These are phyloP conservation scores for Sycobia sp. DNA, from an alignment of 1,140 invertebrate species.

Conservation along the genomic window DNA sequence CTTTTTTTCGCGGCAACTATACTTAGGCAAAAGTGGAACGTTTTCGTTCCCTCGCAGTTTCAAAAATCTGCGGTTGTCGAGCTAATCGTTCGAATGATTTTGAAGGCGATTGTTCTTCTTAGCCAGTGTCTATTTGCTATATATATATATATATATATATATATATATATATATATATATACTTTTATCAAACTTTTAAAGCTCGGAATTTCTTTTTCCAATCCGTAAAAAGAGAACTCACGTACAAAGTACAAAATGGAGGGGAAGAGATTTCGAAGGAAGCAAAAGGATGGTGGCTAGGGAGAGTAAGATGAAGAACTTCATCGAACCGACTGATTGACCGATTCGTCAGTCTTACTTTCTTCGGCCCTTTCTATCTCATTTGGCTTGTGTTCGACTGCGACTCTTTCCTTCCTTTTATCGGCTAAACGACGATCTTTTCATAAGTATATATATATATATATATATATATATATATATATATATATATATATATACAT, in stretches of 20 bases:
- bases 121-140: not conserved
- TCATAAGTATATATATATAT: too few species aligned
- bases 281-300: conserved; percentile 30
- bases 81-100: conserved; percentile 51
- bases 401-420: too few species aligned
- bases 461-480: too few species aligned
- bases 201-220: not conserved
- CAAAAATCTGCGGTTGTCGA: conserved; percentile 10
- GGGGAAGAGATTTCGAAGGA: not conserved
- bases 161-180: too few species aligned
- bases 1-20: conserved; percentile 25
- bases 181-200: conserved; percentile 21
- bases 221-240: conserved; percentile 8
- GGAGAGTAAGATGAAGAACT: conserved; percentile 49
- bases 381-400: too few species aligned
- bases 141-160: too few species aligned
- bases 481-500: too few species aligned
- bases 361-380: conserved; percentile 3
- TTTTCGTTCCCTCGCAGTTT: not conserved
- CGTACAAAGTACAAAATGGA: not conserved
- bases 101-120: conserved; percentile 42
- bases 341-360: conserved; percentile 47
- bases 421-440: too few species aligned
- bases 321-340: conserved; percentile 53
- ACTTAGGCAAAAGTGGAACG: conserved; percentile 8